These are phyloP conservation scores for Silurus lanzhouensis DNA, from an alignment of 2,797 vertebrate species.

Conservation along the genomic window DNA sequence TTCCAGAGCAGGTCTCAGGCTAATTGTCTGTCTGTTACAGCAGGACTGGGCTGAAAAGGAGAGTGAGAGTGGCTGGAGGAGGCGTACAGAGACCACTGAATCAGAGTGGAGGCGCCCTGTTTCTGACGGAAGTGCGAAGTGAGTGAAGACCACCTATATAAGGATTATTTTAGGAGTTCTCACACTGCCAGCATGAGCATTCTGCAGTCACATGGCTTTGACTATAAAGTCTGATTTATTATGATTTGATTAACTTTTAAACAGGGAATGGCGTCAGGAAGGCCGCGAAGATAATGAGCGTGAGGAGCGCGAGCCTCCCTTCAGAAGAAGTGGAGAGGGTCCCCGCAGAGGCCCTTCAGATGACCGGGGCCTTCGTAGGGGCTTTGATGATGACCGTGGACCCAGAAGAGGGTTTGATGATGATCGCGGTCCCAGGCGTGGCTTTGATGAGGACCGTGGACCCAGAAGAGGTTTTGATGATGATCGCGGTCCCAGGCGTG, in stretches of 20 bases:
- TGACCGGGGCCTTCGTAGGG: constrained; percentile 74
- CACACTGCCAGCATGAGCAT: too few species aligned
- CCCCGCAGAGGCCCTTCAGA: constrained; percentile 68
- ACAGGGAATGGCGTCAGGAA: constrained; percentile 76
- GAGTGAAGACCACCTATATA: background rate
- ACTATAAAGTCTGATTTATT: background rate
- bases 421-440: constrained; percentile 66
- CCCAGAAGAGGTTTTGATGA: constrained; percentile 67
- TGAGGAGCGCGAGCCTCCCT: constrained; percentile 71
- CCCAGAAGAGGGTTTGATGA: constrained; percentile 71
- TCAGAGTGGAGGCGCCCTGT: constrained; percentile 88
- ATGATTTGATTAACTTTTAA: background rate
- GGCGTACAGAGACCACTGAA: constrained; percentile 75
- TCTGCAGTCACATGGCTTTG: background rate
- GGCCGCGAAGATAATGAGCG: constrained; percentile 76
- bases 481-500: constrained; percentile 67
- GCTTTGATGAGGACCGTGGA: constrained; percentile 72
- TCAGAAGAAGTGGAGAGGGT: constrained; percentile 71
- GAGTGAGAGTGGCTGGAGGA: constrained; percentile 88
- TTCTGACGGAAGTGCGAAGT: constrained; percentile 88
- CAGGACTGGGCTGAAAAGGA: constrained; percentile 86
- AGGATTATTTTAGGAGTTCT: background rate
- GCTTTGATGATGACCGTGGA: constrained; percentile 74
- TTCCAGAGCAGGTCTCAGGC: background rate
- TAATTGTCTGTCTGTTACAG: constrained; percentile 22